Conservation (phyloP, 2,113 vertebrate genomes). For the Trochalopteron elliotii region DNA sequence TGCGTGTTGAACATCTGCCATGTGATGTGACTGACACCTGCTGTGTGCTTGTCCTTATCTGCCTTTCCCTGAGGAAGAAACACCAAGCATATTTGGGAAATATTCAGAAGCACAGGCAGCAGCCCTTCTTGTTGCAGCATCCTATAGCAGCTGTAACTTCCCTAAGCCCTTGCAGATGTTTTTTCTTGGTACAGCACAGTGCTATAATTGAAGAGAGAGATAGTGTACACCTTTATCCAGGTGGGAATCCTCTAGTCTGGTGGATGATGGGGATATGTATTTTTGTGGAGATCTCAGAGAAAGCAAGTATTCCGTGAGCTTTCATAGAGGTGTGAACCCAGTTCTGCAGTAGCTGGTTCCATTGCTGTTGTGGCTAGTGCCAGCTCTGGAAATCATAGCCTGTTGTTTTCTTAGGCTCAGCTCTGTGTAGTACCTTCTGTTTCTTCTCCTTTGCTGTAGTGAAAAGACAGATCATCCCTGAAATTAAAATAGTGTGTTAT, state of each 20-base stretch:
- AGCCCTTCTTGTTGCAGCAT: neutral
- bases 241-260: neutral
- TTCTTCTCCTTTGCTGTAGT: neutral
- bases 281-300: neutral
- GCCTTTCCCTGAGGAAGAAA: neutral
- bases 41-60: accelerated
- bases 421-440: neutral
- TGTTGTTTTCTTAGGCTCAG: neutral
- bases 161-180: neutral
- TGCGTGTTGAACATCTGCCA: neutral
- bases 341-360: neutral
- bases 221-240: neutral
- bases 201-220: neutral
- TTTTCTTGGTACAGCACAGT: neutral
- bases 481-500: neutral
- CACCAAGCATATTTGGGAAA: neutral
- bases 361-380: neutral
- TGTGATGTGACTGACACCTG: neutral
- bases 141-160: neutral
- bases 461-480: neutral
- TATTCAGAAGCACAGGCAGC: accelerated
- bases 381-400: neutral
- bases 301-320: neutral
- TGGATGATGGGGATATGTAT: neutral
- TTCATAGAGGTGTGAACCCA: neutral